Percentiles rank a stretch among this genome's conserved stretches.
phyloP scores from a whole-genome alignment of 2,797 vertebrate genomes.

The Limnodromus scolopaceus region DNA sequence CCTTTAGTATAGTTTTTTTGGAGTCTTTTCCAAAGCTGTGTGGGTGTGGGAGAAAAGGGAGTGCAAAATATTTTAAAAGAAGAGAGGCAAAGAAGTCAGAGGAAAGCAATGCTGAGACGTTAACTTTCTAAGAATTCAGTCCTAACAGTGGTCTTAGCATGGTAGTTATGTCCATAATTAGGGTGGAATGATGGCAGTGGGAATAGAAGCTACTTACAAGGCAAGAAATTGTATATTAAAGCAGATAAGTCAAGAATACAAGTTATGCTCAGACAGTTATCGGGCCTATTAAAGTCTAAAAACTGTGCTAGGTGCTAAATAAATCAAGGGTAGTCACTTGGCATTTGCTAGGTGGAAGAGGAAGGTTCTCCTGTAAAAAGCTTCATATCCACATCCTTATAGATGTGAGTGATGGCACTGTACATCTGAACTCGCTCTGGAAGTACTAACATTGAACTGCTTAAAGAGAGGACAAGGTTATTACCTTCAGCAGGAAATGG shows the following conservation, averaged over 20 bases:
- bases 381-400: constrained; percentile 26
- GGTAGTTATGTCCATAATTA: constrained; percentile 32
- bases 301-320: not conserved
- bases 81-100: not conserved
- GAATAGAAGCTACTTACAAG: constrained; percentile 31
- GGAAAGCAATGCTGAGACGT: not conserved
- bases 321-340: constrained; percentile 57
- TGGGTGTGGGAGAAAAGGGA: not conserved
- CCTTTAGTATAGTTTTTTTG: not conserved
- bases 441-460: constrained; percentile 51
- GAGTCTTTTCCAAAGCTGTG: not conserved
- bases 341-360: constrained; percentile 57
- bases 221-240: constrained; percentile 40
- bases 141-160: not conserved
- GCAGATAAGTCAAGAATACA: not conserved
- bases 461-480: constrained; percentile 66
- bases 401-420: not conserved
- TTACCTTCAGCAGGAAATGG: constrained; percentile 72
- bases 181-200: not conserved
- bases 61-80: not conserved
- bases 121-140: constrained; percentile 5
- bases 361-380: constrained; percentile 25
- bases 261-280: not conserved
- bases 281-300: constrained; percentile 32
- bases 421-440: constrained; percentile 42